A percentile compares a stretch with the other conserved stretches of the same genome.
Evolutionary conservation across 2,797 vertebrate genomes (phyloP).

Genomic region (Acipenser oxyrinchus): DNA sequence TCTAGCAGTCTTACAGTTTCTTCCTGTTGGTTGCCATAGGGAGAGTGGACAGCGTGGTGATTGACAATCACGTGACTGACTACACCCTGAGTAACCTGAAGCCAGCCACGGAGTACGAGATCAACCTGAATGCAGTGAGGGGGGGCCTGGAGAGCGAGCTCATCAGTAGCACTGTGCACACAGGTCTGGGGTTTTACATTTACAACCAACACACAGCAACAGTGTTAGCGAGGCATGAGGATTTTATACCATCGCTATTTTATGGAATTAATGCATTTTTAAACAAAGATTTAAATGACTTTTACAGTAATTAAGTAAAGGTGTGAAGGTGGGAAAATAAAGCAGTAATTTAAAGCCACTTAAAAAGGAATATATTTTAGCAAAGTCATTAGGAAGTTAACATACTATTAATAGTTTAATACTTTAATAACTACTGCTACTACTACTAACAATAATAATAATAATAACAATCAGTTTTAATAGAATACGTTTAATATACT

Average conservation of each 20-base stretch:
- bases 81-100: constrained; percentile 71
- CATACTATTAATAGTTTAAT: no score
- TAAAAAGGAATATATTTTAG: no score
- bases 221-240: not conserved
- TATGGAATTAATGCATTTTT: not conserved
- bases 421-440: no score
- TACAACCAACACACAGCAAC: constrained; percentile 13
- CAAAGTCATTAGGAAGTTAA: no score
- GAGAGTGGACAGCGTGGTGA: constrained; percentile 75
- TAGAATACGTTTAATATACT: no score
- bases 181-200: constrained; percentile 59
- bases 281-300: no score
- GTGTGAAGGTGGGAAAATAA: no score
- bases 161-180: constrained; percentile 62
- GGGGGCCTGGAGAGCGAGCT: constrained; percentile 81
- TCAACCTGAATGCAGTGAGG: constrained; percentile 72
- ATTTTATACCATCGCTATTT: not conserved
- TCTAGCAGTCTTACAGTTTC: no score
- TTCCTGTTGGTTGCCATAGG: constrained; percentile 48
- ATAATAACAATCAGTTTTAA: no score
- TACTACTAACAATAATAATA: no score
- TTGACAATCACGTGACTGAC: constrained; percentile 75
- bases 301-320: no score
- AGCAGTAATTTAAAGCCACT: no score
- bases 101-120: constrained; percentile 84